Percentiles rank a stretch among this genome's conserved stretches.
phyloP scores from a whole-genome alignment of 1,140 invertebrate genomes.

The Trichoplusia ni region DNA sequence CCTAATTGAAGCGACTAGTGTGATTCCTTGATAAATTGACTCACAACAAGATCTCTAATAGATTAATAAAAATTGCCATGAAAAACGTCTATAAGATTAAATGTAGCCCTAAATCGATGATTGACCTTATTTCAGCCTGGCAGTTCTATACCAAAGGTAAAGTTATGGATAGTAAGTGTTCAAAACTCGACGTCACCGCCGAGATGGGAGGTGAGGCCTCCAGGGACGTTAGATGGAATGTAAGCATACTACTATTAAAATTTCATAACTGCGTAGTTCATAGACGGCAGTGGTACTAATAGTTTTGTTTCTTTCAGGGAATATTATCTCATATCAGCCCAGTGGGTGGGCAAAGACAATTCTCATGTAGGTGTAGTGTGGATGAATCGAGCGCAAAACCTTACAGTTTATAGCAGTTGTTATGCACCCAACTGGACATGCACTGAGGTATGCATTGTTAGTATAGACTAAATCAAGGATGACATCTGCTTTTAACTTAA shows the following conservation, averaged over 20 bases:
- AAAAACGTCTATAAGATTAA: no score
- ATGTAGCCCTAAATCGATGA: no score
- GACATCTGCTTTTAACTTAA: no score
- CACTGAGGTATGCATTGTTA: slow-evolving; percentile 84
- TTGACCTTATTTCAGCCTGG: slow-evolving; percentile 88
- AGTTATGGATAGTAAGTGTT: slow-evolving; percentile 91
- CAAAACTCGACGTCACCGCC: slow-evolving; percentile 83
- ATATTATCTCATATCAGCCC: slow-evolving; percentile 94
- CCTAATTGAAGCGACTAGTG: no score
- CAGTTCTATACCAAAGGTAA: slow-evolving; percentile 91
- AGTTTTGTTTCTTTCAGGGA: slow-evolving; percentile 85
- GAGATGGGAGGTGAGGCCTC: slow-evolving; percentile 86
- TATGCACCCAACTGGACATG: slow-evolving; percentile 90
- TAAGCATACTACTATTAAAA: slow-evolving; percentile 76
- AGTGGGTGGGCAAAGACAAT: slow-evolving; percentile 91
- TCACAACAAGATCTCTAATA: no score
- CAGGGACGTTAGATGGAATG: slow-evolving; percentile 86
- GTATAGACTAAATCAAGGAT: not conserved
- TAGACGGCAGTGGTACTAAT: not conserved
- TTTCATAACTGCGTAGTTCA: not conserved
- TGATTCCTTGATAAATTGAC: no score
- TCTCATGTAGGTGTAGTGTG: slow-evolving; percentile 91
- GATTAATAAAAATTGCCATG: no score
- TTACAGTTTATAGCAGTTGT: slow-evolving; percentile 91
- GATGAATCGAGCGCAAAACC: slow-evolving; percentile 95